Evolutionary conservation across 2,797 vertebrate genomes (phyloP).

Genomic region (Triplophysa yarkandensis): DNA sequence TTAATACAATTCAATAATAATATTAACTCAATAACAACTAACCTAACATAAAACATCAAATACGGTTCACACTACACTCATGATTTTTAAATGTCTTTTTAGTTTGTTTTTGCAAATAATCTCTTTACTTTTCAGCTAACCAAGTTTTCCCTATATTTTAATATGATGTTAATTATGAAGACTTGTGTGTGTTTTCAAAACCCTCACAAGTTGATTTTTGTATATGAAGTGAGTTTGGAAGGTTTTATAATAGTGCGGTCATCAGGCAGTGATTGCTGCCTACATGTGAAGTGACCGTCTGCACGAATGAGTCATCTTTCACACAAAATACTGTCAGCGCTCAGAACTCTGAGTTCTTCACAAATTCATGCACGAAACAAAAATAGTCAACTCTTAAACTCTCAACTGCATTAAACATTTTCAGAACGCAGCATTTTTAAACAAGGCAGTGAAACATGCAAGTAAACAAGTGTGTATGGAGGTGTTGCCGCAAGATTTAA

Average conservation of each 20-base stretch:
- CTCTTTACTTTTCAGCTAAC: too few species aligned
- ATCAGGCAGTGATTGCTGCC: slow-evolving; percentile 51
- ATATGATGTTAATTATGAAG: not conserved
- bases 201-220: not conserved
- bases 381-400: slow-evolving; percentile 48
- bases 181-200: not conserved
- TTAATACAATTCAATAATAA: too few species aligned
- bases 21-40: too few species aligned
- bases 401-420: slow-evolving; percentile 22
- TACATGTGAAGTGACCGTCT: slow-evolving; percentile 48
- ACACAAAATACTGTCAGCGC: slow-evolving; percentile 15
- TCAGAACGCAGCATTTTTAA: not conserved
- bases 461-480: too few species aligned
- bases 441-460: not conserved
- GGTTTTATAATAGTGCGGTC: slow-evolving; percentile 34
- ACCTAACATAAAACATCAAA: too few species aligned
- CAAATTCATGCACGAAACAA: slow-evolving; percentile 56
- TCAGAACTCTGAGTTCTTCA: slow-evolving; percentile 59
- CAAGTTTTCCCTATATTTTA: too few species aligned
- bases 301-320: slow-evolving; percentile 53
- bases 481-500: not conserved
- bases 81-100: too few species aligned
- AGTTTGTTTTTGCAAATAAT: too few species aligned
- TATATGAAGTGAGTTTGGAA: slow-evolving; percentile 11
- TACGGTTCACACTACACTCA: too few species aligned